Base-by-base conservation (phyloP, 2,797 vertebrate genomes). In the Crocidura indochinensis region DNA sequence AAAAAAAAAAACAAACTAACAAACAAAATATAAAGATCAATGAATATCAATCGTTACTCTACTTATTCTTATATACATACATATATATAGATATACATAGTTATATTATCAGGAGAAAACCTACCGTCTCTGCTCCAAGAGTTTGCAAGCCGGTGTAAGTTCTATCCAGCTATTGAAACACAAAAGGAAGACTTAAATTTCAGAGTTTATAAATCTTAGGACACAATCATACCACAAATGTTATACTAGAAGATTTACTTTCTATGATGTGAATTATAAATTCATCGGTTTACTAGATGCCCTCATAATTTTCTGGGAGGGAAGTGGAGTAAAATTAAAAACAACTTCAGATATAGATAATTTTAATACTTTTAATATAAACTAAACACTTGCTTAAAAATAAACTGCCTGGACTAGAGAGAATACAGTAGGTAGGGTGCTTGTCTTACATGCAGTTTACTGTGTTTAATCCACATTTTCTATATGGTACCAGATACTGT, bases 141-240 rank as follows among this genome's bases (percentile, higher is more conserved):
- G 99, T 99, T 98, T 99, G 99, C 87, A 99, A 97, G 84, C 99
- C 99, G 17, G 99, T 99, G 95, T 99, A 99, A 0, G 99, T 99
- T 98, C 99, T 98, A 98, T 99, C 99, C 98, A 99, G 95, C 99
- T 99, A 97, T 77, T 89, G 62, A 94, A 96, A 97, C 93, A 97
- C 4, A 97, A 85, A 87, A 79, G 19, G 3, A 53, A 91, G 22
- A 83, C 27, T 90, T 81, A 80, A 71, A 53, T 64, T 81, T 79
- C 73, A 91, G 8, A 29, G 12, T 10, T 84, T 84, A 78, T 15
- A 38, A 27, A 88, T 72, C 72, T n/a, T 15, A 86, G 47, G 53
- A 20, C 64, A 91, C 8, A 73, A 47, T 47, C 71, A 80, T 71
- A 82, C 79, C 10, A 26, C 26, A 92, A 72, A 10, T 60, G 62